Conservation (phyloP, 2,113 vertebrate genomes). For the Channa maculata region DNA sequence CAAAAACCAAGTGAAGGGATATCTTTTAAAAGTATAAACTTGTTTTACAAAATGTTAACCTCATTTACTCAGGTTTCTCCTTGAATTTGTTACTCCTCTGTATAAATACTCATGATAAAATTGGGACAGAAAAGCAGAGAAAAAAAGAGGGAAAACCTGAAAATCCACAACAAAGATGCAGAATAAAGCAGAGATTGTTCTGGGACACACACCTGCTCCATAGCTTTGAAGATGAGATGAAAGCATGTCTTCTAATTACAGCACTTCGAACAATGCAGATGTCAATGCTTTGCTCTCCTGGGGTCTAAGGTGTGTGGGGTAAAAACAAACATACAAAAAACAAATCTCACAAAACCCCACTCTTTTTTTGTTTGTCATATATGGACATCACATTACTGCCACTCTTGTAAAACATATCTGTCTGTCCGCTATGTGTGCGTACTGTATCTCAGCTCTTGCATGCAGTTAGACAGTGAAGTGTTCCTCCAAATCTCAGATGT, state of each 20-base stretch:
- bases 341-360: constrained; percentile 7
- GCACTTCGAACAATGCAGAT: constrained; percentile 70
- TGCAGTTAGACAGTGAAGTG: constrained; percentile 39
- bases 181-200: constrained; percentile 54
- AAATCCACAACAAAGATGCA: constrained; percentile 19
- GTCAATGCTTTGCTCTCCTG: constrained; percentile 39
- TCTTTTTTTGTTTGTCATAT: constrained; percentile 43
- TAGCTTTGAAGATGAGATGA: constrained; percentile 83
- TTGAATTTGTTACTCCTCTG: too few species aligned
- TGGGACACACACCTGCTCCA: constrained; percentile 74
- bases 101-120: too few species aligned
- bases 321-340: constrained; percentile 1
- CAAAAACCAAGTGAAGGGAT: too few species aligned
- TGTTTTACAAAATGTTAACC: too few species aligned
- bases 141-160: neutral
- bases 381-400: constrained; percentile 49
- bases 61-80: too few species aligned
- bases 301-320: constrained; percentile 28
- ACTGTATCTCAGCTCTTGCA: constrained; percentile 20
- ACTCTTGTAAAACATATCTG: constrained; percentile 36
- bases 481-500: constrained; percentile 45
- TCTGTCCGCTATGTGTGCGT: constrained; percentile 38
- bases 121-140: neutral
- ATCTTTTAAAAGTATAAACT: too few species aligned
- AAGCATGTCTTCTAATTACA: constrained; percentile 72